Evolutionary conservation across 2,113 vertebrate genomes (phyloP).

Genomic region (Labeo rohita): DNA sequence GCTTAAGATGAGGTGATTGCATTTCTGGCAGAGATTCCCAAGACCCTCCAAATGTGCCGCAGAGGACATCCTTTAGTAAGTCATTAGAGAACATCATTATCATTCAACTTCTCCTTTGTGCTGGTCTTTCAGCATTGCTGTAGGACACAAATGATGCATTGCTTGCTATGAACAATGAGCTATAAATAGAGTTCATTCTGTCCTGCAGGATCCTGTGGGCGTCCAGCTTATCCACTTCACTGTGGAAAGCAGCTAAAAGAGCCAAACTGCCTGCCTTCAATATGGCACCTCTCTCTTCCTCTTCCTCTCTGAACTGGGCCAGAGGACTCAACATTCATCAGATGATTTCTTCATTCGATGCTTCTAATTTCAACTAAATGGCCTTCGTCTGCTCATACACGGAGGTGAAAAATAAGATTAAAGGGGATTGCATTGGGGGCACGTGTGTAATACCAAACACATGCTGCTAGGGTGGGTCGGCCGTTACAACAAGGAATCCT

Average conservation of each 20-base stretch:
- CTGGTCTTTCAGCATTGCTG: slow-evolving; percentile 56
- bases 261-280: slow-evolving; percentile 40
- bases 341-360: background rate
- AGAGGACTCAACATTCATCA: background rate
- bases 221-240: slow-evolving; percentile 32
- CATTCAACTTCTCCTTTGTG: slow-evolving; percentile 71
- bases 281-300: background rate
- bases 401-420: slow-evolving; percentile 43
- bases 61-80: slow-evolving; percentile 45
- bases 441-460: slow-evolving; percentile 26
- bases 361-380: slow-evolving; percentile 36
- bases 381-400: slow-evolving; percentile 5
- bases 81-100: slow-evolving; percentile 65
- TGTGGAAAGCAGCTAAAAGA: slow-evolving; percentile 24
- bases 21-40: slow-evolving; percentile 41
- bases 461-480: background rate
- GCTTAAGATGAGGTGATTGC: background rate
- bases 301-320: background rate
- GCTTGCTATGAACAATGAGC: slow-evolving; percentile 67
- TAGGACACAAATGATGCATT: slow-evolving; percentile 71
- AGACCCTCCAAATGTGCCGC: slow-evolving; percentile 1
- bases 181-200: slow-evolving; percentile 47
- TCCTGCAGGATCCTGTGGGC: slow-evolving; percentile 37
- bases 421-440: background rate
- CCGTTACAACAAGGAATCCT: slow-evolving; percentile 6